Conservation (phyloP, 2,888 invertebrate genomes). For the Liodrosophila aerea region DNA sequence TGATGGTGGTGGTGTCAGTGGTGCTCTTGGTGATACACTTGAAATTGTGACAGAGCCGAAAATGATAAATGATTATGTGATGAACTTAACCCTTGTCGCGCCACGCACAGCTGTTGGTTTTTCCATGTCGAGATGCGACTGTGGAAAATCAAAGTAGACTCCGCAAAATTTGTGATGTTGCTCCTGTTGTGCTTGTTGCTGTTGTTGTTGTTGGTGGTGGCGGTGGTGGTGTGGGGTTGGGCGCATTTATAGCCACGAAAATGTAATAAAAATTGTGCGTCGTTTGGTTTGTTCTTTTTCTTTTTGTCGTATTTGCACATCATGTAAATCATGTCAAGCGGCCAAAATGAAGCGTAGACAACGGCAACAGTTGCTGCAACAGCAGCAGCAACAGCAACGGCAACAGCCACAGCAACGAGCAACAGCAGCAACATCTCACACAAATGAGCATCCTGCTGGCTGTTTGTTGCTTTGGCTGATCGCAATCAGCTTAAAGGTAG, state of each 20-base stretch:
- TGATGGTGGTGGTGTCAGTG: slow-evolving; percentile 13
- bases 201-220: no score
- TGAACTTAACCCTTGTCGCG: slow-evolving; percentile 63
- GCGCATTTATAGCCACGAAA: slow-evolving; percentile 75
- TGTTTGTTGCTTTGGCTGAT: slow-evolving; percentile 56
- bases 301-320: slow-evolving; percentile 33
- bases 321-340: slow-evolving; percentile 81
- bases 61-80: slow-evolving; percentile 73
- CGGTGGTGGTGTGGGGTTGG: slow-evolving; percentile 19
- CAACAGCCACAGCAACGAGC: slow-evolving; percentile 33
- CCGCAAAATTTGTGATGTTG: slow-evolving; percentile 12
- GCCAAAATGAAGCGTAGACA: slow-evolving; percentile 49
- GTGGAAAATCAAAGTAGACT: slow-evolving; percentile 60
- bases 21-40: slow-evolving; percentile 52
- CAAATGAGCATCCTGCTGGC: slow-evolving; percentile 72
- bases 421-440: slow-evolving; percentile 32
- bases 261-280: slow-evolving; percentile 78
- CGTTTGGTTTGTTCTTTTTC: slow-evolving; percentile 9
- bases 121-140: slow-evolving; percentile 58
- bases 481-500: slow-evolving; percentile 61
- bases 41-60: slow-evolving; percentile 64
- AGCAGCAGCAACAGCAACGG: slow-evolving; percentile 16
- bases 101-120: slow-evolving; percentile 68
- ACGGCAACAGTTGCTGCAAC: slow-evolving; percentile 29
- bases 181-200: slow-evolving; percentile 11